Evolutionary conservation across 2,888 invertebrate species (phyloP).

Genomic region (Harpalus rubripes): DNA sequence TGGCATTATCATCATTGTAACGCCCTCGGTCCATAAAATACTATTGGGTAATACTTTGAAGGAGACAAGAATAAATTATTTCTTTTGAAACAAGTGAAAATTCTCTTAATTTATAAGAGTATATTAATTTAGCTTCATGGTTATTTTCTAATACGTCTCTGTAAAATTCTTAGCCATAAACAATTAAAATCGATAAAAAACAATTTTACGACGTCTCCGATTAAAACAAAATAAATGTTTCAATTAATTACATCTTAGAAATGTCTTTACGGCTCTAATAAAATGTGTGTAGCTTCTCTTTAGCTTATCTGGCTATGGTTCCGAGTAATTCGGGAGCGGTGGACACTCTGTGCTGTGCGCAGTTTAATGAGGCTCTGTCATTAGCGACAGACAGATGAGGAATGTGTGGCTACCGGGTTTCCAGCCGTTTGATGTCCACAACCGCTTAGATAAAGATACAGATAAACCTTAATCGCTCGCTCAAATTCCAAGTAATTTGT

Average conservation of each 20-base stretch:
- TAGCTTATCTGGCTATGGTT: conserved; percentile 15
- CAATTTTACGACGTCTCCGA: conserved; percentile 3
- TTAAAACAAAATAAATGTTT: conserved; percentile 42
- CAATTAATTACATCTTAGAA: conserved; percentile 52
- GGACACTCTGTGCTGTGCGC: neutral
- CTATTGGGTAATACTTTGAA: no score
- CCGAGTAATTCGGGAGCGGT: conserved; percentile 42
- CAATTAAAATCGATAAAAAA: conserved; percentile 37
- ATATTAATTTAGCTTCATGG: neutral
- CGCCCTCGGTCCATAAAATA: no score
- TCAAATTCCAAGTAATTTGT: conserved; percentile 38
- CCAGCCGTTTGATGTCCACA: neutral
- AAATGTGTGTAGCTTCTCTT: neutral
- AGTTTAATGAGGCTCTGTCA: conserved; percentile 19
- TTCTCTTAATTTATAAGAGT: no score
- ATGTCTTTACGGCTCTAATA: conserved; percentile 43
- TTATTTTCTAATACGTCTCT: neutral
- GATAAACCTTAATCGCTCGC: conserved; percentile 19
- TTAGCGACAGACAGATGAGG: conserved; percentile 22
- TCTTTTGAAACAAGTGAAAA: no score
- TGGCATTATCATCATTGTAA: no score
- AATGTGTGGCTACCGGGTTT: conserved; percentile 36
- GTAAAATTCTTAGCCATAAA: neutral
- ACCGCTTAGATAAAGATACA: conserved; percentile 1
- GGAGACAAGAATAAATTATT: no score